Evolutionary conservation across 2,888 invertebrate genomes (phyloP), one percentile per base, ranked within the genome.

Genomic region (Heliconius aoede): DNA sequence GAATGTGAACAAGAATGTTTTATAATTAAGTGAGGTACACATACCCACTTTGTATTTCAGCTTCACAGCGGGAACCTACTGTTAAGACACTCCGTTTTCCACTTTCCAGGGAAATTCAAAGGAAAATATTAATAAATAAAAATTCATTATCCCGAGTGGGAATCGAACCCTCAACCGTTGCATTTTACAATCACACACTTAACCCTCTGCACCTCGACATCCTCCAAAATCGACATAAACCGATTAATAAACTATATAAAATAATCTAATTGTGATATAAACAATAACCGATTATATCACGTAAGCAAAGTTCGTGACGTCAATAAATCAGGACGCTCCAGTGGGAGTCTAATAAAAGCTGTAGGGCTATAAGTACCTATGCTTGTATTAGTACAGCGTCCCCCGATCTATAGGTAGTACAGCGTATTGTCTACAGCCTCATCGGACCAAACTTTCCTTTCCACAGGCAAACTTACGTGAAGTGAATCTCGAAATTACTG

Each of bases 401-500:
- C 84, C 84, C 81, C 86, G 80, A 83, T 83, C 83, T 89, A 86
- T 88, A 88, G 89, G 86, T 88, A 89, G 88, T n/a, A n/a, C n/a
- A n/a, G 85, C 86, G 86, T 86, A 89, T 91, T 91, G 90, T 91
- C 89, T 90, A 86, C 87, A 87, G 88, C 87, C 89, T 90, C 91
- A 89, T 90, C 88, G 89, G 89, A 85, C 86, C 84, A 90, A 93
- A 93, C 90, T 93, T 93, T 92, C 89, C 92, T 90, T 91, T 91
- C 91, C 90, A 83, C 89, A 92, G 89, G 90, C 90, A 91, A 93
- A 93, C 92, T 91, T 92, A 90, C 90, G 92, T 92, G 91, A 89
- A 87, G 87, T 86, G 87, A 88, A 89, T 88, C 87, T 88, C 84
- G 80, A 81, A 65, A 65, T 81, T 80, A 80, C 85, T 80, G n/a